Percentiles rank a stretch among this genome's conserved stretches.
Conservation (phyloP, 2,888 invertebrate genomes). For the Digitonthophagus gazella region DNA sequence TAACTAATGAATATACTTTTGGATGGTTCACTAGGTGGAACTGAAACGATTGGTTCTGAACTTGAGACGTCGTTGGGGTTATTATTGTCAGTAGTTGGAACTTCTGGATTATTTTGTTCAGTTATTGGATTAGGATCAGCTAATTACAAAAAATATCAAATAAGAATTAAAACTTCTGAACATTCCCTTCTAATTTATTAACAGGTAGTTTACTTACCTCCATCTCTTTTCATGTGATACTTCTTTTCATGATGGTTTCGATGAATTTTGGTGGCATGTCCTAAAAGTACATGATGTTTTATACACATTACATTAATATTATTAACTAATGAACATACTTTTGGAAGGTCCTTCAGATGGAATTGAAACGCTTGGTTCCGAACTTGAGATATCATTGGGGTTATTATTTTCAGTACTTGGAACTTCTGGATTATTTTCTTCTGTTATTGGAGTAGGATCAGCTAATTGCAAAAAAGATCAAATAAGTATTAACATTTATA, state of each 20-base stretch:
- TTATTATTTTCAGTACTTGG: not conserved
- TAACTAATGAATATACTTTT: too few species aligned
- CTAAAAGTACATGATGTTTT: not conserved
- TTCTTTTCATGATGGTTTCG: not conserved
- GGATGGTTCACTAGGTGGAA: too few species aligned
- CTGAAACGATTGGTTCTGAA: too few species aligned
- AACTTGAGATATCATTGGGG: not conserved
- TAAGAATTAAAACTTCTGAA: not conserved
- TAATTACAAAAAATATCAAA: too few species aligned
- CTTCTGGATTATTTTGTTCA: too few species aligned
- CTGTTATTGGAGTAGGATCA: not conserved
- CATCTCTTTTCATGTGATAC: not conserved
- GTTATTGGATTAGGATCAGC: not conserved
- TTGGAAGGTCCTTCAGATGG: too few species aligned
- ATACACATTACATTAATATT: too few species aligned
- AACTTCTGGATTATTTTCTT: not conserved
- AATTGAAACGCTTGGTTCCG: not conserved
- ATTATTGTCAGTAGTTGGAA: too few species aligned
- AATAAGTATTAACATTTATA: too few species aligned
- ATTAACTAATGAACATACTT: too few species aligned
- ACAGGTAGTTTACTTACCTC: not conserved
- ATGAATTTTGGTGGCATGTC: not conserved
- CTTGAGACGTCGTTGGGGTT: too few species aligned
- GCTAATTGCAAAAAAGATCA: too few species aligned
- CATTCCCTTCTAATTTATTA: not conserved